phyloP scores from a whole-genome alignment of 2,113 vertebrate species.

The Lucifuga dentata region DNA sequence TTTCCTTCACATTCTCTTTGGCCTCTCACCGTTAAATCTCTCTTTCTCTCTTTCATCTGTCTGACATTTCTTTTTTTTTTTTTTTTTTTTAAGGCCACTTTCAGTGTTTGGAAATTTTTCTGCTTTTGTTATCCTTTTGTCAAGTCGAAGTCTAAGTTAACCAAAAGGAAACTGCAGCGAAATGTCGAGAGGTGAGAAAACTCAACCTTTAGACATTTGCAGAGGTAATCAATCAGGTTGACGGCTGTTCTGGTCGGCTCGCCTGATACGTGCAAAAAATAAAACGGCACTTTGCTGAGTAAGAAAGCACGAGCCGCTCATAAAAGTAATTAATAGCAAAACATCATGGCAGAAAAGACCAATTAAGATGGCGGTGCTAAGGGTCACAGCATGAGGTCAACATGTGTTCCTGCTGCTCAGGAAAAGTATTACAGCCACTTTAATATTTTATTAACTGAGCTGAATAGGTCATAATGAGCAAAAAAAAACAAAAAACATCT shows the following conservation, averaged over 20 bases:
- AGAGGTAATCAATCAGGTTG: slow-evolving; percentile 73
- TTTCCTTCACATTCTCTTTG: background rate
- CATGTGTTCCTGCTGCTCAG: background rate
- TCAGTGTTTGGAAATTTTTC: slow-evolving; percentile 44
- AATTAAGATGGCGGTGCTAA: slow-evolving; percentile 47
- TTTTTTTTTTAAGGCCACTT: slow-evolving; percentile 50
- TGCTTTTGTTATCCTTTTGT: slow-evolving; percentile 52
- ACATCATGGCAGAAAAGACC: slow-evolving; percentile 37
- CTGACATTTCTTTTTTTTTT: slow-evolving; percentile 73
- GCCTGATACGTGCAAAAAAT: slow-evolving; percentile 43
- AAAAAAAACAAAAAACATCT: no score
- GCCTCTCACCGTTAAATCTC: slow-evolving; percentile 17
- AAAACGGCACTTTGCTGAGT: background rate
- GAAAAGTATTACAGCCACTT: slow-evolving; percentile 6
- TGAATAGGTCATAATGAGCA: slow-evolving; percentile 12
- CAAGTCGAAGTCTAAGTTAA: slow-evolving; percentile 60
- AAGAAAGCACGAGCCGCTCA: slow-evolving; percentile 22
- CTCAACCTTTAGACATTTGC: slow-evolving; percentile 78
- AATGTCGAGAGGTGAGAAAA: slow-evolving; percentile 73
- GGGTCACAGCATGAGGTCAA: slow-evolving; percentile 29
- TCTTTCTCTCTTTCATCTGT: background rate
- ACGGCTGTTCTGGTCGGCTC: slow-evolving; percentile 39
- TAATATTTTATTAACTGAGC: slow-evolving; percentile 37
- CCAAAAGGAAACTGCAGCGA: slow-evolving; percentile 54
- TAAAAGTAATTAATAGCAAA: slow-evolving; percentile 53